Percentiles rank a stretch among this genome's conserved stretches.
Conservation (phyloP, 2,888 invertebrate genomes). For the Nemapogon koenigi region DNA sequence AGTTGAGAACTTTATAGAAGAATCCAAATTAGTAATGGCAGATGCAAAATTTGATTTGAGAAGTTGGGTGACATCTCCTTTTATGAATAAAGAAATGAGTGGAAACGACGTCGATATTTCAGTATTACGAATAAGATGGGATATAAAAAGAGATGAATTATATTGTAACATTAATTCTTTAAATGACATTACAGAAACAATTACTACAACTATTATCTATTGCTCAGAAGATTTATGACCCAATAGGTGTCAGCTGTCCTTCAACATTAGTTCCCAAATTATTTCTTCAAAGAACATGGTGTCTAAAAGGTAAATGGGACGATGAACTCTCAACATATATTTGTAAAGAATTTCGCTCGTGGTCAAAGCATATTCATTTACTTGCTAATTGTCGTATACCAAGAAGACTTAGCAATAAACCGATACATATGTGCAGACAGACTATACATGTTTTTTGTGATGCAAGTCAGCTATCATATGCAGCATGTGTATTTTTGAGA, state of each 20-base stretch:
- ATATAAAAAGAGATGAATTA: conserved; percentile 1
- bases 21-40: background rate
- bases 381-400: background rate
- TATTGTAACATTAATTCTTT: conserved; percentile 4
- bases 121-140: too few relatives aligned
- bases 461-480: conserved; percentile 8
- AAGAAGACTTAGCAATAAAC: conserved; percentile 1
- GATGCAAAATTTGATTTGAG: conserved; percentile 1
- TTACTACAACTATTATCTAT: conserved; percentile 1
- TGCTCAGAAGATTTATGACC: conserved; percentile 8
- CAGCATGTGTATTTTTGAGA: conserved; percentile 6
- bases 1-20: conserved; percentile 3
- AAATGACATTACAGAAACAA: too few relatives aligned
- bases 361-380: conserved; percentile 1
- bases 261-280: conserved; percentile 1
- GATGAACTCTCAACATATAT: conserved; percentile 2
- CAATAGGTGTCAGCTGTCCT: conserved; percentile 4
- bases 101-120: too few relatives aligned
- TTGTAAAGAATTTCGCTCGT: background rate
- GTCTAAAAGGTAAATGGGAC: conserved; percentile 1
- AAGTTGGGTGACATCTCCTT: conserved; percentile 1
- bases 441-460: conserved; percentile 7
- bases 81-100: too few relatives aligned
- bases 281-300: conserved; percentile 1
- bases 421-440: background rate